Conservation (phyloP, 2,888 invertebrate species). For the Psylliodes chrysocephalus region DNA sequence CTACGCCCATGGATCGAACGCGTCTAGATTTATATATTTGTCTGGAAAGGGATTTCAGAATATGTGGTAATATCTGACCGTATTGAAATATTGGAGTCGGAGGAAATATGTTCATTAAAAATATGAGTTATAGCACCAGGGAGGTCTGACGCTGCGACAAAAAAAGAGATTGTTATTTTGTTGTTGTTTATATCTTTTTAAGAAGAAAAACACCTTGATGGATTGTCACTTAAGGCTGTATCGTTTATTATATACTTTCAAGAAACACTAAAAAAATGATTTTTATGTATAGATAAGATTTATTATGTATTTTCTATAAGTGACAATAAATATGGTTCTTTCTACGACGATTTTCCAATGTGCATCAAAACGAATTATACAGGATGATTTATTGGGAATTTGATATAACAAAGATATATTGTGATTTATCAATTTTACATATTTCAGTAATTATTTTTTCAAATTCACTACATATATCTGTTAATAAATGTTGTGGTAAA, state of each 20-base stretch:
- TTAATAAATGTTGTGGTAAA: no score
- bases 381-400: no score
- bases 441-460: no score
- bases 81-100: constrained; percentile 2
- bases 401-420: no score
- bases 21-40: constrained; percentile 8
- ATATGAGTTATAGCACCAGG: constrained; percentile 24
- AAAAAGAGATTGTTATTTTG: neutral
- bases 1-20: neutral
- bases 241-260: neutral
- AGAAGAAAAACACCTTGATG: neutral
- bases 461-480: no score
- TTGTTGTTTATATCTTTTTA: neutral
- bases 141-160: neutral
- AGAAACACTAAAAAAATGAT: neutral
- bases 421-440: no score
- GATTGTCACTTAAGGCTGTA: constrained; percentile 1
- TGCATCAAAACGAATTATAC: no score
- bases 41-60: neutral
- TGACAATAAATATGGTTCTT: no score
- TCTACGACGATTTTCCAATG: no score
- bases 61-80: constrained; percentile 7
- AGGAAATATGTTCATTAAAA: constrained; percentile 30
- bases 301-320: neutral
- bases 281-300: neutral